Base-by-base conservation (phyloP, 1,140 invertebrate species). In the Drosophila quadrilineata region DNA sequence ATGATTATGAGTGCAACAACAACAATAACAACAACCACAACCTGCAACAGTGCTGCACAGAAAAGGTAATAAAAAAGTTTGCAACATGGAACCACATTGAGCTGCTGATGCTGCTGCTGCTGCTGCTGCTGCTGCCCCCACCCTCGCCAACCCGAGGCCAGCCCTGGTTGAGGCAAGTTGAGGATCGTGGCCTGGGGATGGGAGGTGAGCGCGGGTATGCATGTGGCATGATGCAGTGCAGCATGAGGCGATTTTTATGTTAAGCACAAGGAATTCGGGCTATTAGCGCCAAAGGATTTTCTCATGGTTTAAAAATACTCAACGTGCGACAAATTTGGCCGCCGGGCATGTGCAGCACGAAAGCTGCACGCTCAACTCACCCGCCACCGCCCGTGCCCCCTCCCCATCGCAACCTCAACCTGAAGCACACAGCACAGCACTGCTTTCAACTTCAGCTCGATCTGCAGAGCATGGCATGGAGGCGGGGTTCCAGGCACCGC, bases 241-340 rank as follows among this genome's bases (percentile, higher is more conserved):
- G 77, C 73, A 77, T 75, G 79, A 71, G 79, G 79, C 79, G 79
- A 85, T 85, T 85, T 84, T 85, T 85, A 85, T 85, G 79, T 85
- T 85, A 85, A 85, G 79, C 79, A 85, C 74, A 85, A 85, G 79
- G 79, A 85, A 85, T 85, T 85, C 79, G 79, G 85, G 85, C 80
- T 88, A 88, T 88, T 88, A 88, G 85, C 85, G 85, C 85, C 85
- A 88, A 88, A 88, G 85, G 85, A 88, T 88, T 88, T 88, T 88
- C 85, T 85, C 85, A 88, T 88, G 85, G 85, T 87, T 88, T 88
- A 88, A 88, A 88, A 88, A 88, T 88, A 88, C 85, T 70, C 79
- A 88, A 88, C 85, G 85, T 88, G 85, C 85, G 85, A 88, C 85
- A 88, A 88, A 88, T 86, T 85, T 88, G 57, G 85, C 85, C 85